These are phyloP conservation scores for Prosapia bicincta DNA, from an alignment of 2,888 invertebrate genomes.

Conservation along the genomic window DNA sequence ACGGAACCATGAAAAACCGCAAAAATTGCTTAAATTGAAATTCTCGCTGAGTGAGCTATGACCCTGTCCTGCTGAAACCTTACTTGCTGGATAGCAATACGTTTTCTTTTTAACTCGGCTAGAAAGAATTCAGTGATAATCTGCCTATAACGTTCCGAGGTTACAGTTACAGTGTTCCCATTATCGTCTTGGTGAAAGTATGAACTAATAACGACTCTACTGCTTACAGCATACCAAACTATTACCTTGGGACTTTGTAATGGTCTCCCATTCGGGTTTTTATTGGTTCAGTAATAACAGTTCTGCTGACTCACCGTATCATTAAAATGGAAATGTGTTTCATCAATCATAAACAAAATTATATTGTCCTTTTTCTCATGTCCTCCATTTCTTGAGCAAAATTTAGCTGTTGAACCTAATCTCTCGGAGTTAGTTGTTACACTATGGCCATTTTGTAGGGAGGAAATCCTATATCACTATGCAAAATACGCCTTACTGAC, in stretches of 20 bases:
- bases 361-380: background rate
- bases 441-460: background rate
- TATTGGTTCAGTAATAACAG: background rate
- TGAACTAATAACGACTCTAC: slow-evolving; percentile 6
- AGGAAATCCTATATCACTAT: too few species aligned
- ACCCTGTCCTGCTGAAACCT: background rate
- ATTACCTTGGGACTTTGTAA: background rate
- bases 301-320: background rate
- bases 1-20: too few species aligned
- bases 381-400: background rate
- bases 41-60: background rate
- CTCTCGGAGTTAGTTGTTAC: background rate
- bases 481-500: too few species aligned
- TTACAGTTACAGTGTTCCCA: slow-evolving; percentile 5
- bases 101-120: background rate
- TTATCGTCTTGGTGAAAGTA: slow-evolving; percentile 14
- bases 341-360: background rate
- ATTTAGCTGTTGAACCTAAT: background rate
- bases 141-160: background rate
- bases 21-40: background rate
- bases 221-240: background rate
- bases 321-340: background rate
- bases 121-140: background rate
- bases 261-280: slow-evolving; percentile 2
- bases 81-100: background rate